Percentiles rank a stretch among this genome's conserved stretches.
phyloP scores from a whole-genome alignment of 2,797 vertebrate species.

The Pempheris klunzingeri region DNA sequence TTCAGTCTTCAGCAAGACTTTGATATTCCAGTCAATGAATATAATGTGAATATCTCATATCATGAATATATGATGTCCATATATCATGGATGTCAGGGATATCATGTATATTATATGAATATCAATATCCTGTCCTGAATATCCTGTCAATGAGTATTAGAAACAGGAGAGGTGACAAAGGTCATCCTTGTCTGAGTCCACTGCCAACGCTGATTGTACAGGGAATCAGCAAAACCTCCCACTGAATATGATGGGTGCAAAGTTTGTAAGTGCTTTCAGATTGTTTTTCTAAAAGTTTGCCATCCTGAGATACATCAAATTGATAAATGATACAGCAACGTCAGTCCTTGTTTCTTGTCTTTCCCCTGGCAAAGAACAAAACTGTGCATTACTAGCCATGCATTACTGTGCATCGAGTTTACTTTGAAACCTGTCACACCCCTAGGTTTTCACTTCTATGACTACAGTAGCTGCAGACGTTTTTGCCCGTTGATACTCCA shows the following conservation, averaged over 20 bases:
- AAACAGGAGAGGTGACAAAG: slow-evolving; percentile 18
- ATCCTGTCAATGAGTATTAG: slow-evolving; percentile 23
- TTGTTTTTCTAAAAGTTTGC: slow-evolving; percentile 10
- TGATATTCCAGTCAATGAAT: background rate
- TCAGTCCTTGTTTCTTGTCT: background rate
- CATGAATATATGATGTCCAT: slow-evolving; percentile 10
- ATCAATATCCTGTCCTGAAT: slow-evolving; percentile 5
- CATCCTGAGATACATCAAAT: background rate
- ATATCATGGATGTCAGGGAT: slow-evolving; percentile 15
- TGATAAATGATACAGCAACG: background rate
- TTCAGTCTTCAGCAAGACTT: background rate
- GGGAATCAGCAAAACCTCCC: background rate
- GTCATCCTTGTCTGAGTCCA: background rate
- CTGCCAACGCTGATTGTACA: background rate
- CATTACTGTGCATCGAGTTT: background rate
- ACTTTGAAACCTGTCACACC: background rate
- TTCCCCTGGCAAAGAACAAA: background rate
- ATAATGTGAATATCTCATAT: background rate
- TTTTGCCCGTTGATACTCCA: background rate
- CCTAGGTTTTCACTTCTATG: slow-evolving; percentile 1
- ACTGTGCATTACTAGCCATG: background rate
- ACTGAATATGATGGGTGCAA: background rate
- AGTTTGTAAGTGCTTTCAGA: background rate
- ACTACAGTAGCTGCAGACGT: background rate
- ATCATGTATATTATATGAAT: slow-evolving; percentile 17